Base-by-base conservation (phyloP, 2,888 invertebrate genomes). In the Galerucella calmariensis region DNA sequence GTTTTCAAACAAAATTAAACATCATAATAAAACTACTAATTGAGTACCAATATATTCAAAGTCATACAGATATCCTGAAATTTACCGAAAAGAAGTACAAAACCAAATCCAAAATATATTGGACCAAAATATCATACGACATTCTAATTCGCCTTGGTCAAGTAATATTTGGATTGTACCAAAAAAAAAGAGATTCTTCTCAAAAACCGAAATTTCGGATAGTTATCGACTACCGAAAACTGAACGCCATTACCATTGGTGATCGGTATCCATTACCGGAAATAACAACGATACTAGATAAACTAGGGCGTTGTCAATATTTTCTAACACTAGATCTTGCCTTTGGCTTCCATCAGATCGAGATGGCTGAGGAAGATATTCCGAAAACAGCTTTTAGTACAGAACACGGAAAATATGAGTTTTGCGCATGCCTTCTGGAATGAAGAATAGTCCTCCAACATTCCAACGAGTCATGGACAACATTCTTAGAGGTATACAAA, bases 11-110 rank as follows among this genome's bases (percentile, higher is more conserved):
- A 35, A 35, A 35, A 35, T 35, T 6, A 35, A 35, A 35, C 35
- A 35, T 35, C 35, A 35, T 35, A 35, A 6, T 6, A 35, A 35
- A 35, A 35, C 35, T 48, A 14, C 48, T 48, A 48, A 48, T 48
- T 14, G 14, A 51, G 10, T 51, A 51, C 51, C 35, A 35, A 35
- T 35, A 35, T 35, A 35, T 35, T 35, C 35, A 51, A 51, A 51
- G n/a, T 51, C 51, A 51, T 51, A 51, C n/a, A 51, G 51, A 14
- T 51, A 51, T 51, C 51, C 51, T 51, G 51, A 51, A n/a, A 51
- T 51, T 51, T n/a, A 51, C 51, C 51, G 51, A n/a, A n/a, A 12
- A n/a, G 51, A 51, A 51, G n/a, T n/a, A 14, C 51, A 51, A 51
- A 51, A 51, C 5, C 51, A 51, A 51, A 51, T 51, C 6, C 51